Evolutionary conservation across 1,140 invertebrate species (phyloP).

Genomic region (Aporrectodea caliginosa): DNA sequence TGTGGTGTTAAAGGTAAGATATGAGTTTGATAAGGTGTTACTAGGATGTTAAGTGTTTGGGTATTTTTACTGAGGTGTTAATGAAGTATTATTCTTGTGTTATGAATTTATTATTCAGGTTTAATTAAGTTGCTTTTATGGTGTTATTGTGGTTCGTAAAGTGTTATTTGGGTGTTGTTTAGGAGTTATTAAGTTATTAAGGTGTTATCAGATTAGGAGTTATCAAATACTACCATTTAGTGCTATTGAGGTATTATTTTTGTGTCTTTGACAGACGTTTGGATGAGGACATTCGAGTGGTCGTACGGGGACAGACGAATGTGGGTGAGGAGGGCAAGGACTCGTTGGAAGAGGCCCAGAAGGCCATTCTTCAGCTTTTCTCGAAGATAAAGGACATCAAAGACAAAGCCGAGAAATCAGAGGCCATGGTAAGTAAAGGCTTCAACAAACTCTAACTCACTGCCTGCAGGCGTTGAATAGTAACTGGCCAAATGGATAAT

Average conservation of each 20-base stretch:
- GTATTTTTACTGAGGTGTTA: no score
- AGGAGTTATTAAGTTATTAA: not conserved
- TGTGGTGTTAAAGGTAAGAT: no score
- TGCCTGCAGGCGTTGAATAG: no score
- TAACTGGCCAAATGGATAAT: no score
- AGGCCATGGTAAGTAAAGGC: conserved; percentile 84
- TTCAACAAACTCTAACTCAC: no score
- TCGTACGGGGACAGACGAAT: conserved; percentile 81
- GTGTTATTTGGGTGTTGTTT: not conserved
- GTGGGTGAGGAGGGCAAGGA: conserved; percentile 71
- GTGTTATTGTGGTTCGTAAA: not conserved
- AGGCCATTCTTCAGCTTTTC: conserved; percentile 84
- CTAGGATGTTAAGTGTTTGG: no score
- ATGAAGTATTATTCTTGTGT: no score
- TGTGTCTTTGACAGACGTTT: conserved; percentile 42
- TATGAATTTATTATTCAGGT: no score
- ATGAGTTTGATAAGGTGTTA: no score
- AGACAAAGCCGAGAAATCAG: conserved; percentile 87
- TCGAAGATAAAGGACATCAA: conserved; percentile 88
- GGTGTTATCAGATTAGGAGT: not conserved
- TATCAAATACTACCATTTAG: not conserved
- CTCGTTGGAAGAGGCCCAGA: conserved; percentile 80
- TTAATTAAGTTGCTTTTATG: conserved; percentile 7
- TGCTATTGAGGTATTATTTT: not conserved
- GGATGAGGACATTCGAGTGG: conserved; percentile 78